Evolutionary conservation across 2,113 vertebrate species (phyloP).

Genomic region (Natator depressus): DNA sequence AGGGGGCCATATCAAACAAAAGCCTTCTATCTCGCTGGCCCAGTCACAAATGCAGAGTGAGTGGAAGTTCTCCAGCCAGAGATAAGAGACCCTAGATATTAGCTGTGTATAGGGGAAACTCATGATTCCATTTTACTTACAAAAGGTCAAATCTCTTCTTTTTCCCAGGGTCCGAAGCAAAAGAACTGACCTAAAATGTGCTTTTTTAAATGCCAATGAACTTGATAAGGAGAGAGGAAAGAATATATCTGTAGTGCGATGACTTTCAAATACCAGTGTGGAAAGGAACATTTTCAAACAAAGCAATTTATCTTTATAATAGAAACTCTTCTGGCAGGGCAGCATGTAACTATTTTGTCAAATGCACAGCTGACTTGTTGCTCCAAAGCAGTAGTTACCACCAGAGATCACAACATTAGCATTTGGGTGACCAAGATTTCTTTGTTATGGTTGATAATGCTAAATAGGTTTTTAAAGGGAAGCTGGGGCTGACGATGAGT

Average conservation of each 20-base stretch:
- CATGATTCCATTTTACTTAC: background rate
- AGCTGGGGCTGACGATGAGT: rapidly evolving
- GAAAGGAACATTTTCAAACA: background rate
- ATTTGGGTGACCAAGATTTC: background rate
- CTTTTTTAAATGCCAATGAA: background rate
- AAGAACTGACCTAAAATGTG: background rate
- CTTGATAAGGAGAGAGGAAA: background rate
- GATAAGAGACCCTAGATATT: background rate
- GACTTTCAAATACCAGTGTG: background rate
- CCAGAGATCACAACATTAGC: background rate
- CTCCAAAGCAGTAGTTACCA: background rate
- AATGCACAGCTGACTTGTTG: background rate
- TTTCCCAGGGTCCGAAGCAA: background rate
- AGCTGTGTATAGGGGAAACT: background rate
- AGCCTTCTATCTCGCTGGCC: background rate
- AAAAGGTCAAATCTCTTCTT: slow-evolving; percentile 37
- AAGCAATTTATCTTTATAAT: background rate
- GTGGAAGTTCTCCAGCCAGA: slow-evolving; percentile 21
- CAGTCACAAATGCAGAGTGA: background rate
- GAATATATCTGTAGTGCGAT: background rate
- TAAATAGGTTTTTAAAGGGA: background rate
- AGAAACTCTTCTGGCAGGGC: background rate
- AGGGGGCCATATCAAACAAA: background rate
- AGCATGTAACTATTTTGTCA: background rate
- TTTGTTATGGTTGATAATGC: rapidly evolving